A percentile compares a stretch with the other conserved stretches of the same genome.
phyloP scores from a whole-genome alignment of 2,888 invertebrate species.

The Zonitis immaculata region DNA sequence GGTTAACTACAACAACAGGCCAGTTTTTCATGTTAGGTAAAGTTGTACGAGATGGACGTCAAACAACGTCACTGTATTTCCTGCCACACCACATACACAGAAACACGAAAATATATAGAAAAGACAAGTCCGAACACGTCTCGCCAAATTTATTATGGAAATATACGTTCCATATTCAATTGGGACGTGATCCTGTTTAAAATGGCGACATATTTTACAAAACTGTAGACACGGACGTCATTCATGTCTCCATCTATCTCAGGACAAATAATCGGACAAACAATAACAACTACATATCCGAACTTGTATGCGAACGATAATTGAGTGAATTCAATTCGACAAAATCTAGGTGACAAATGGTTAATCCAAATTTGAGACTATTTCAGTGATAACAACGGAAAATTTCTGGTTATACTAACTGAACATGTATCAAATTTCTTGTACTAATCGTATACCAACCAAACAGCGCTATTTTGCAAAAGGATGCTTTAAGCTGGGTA shows the following conservation, averaged over 20 bases:
- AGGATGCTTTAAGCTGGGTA: too few relatives aligned
- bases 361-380: too few relatives aligned
- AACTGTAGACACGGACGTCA: constrained; percentile 23
- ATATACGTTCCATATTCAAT: constrained; percentile 48
- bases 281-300: not conserved
- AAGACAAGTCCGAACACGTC: constrained; percentile 43
- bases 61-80: not conserved
- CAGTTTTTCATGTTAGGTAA: not conserved
- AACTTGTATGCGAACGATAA: too few relatives aligned
- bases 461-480: too few relatives aligned
- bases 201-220: constrained; percentile 47
- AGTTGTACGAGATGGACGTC: constrained; percentile 1
- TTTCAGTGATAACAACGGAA: too few relatives aligned
- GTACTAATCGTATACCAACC: too few relatives aligned
- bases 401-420: too few relatives aligned
- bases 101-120: too few relatives aligned
- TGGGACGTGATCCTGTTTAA: constrained; percentile 49
- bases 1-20: not conserved
- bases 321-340: too few relatives aligned
- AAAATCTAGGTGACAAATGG: too few relatives aligned
- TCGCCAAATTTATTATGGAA: constrained; percentile 47
- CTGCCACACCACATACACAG: not conserved
- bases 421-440: too few relatives aligned
- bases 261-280: not conserved
- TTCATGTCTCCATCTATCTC: constrained; percentile 4